These are phyloP conservation scores for Lithophane semibrunnea DNA, from an alignment of 2,888 invertebrate species.

Conservation along the genomic window DNA sequence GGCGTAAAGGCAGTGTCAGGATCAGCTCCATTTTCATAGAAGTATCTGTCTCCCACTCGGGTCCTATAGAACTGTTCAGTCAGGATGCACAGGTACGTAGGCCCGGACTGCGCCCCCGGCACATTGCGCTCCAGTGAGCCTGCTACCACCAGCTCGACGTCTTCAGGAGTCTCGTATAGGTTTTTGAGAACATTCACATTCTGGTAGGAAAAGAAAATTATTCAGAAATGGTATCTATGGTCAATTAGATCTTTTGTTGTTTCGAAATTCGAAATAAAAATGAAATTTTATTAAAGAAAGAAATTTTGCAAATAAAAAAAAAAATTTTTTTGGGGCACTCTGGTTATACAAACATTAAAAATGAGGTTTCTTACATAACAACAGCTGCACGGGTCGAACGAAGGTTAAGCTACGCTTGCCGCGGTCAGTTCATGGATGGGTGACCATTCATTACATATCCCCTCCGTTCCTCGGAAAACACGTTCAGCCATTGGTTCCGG, in stretches of 20 bases:
- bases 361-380: no score
- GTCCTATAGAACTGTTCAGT: slow-evolving; percentile 97
- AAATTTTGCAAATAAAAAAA: no score
- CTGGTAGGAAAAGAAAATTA: slow-evolving; percentile 77
- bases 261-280: no score
- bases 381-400: no score
- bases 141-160: slow-evolving; percentile 96
- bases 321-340: no score
- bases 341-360: no score
- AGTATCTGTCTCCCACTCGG: slow-evolving; percentile 96
- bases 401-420: no score
- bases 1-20: slow-evolving; percentile 91
- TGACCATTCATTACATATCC: no score
- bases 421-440: no score
- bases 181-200: slow-evolving; percentile 91
- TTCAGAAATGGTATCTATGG: not conserved
- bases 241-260: not conserved
- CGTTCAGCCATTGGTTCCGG: no score
- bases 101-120: slow-evolving; percentile 94
- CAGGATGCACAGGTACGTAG: slow-evolving; percentile 96
- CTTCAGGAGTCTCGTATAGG: slow-evolving; percentile 93
- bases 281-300: no score
- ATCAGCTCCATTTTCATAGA: slow-evolving; percentile 93
- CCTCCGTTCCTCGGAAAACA: no score
- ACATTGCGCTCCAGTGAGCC: slow-evolving; percentile 95